phyloP scores from a whole-genome alignment of 2,113 vertebrate genomes.

The Cyprinodon variegatus region DNA sequence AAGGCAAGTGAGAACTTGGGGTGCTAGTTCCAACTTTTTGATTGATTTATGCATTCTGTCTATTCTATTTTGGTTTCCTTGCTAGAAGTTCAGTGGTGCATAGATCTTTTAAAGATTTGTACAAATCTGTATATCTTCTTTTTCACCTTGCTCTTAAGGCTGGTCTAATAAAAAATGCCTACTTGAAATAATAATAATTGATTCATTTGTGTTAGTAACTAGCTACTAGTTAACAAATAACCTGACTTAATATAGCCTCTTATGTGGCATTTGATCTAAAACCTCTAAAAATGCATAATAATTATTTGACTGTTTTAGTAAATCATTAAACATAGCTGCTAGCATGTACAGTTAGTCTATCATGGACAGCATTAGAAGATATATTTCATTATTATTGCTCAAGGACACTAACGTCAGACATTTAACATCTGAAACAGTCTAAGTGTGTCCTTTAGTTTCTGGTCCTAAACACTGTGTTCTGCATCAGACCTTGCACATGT shows the following conservation, averaged over 20 bases:
- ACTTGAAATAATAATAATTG: too few relatives aligned
- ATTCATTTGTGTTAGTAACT: too few relatives aligned
- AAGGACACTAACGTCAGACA: background rate
- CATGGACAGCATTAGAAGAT: background rate
- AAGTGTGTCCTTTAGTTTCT: background rate
- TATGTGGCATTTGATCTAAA: too few relatives aligned
- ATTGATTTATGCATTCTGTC: background rate
- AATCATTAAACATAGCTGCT: background rate
- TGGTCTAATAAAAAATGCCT: background rate
- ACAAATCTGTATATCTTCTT: background rate
- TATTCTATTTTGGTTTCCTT: background rate
- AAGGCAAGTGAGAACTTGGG: slow-evolving; percentile 9
- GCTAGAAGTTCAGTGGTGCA: background rate
- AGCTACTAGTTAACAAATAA: too few relatives aligned
- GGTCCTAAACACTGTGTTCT: slow-evolving; percentile 27
- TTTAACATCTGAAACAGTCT: background rate
- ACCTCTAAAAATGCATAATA: too few relatives aligned
- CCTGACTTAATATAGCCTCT: too few relatives aligned
- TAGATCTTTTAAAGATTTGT: background rate
- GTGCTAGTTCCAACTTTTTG: background rate
- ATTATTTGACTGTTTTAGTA: background rate
- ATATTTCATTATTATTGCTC: background rate
- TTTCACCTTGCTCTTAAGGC: background rate
- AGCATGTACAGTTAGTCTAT: background rate
- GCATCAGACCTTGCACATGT: slow-evolving; percentile 15